A percentile compares a stretch with the other conserved stretches of the same genome.
These are phyloP conservation scores for Rousettus madagascariensis DNA, from an alignment of 2,797 vertebrate genomes.

Conservation along the genomic window DNA sequence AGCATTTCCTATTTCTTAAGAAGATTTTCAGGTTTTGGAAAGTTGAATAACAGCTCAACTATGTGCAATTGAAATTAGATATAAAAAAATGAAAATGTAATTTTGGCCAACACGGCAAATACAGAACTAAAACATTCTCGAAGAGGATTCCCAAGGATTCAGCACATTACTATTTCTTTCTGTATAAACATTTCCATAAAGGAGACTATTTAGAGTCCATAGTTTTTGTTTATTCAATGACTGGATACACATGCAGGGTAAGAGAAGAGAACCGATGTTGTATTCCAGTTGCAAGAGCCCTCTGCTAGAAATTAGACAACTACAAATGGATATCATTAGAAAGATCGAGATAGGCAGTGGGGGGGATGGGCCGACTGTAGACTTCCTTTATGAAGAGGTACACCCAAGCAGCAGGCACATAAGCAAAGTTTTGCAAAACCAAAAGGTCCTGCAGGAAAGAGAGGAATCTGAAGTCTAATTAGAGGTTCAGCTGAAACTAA, in stretches of 20 bases:
- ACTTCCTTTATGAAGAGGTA: slow-evolving; percentile 93
- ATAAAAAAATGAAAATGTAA: slow-evolving; percentile 92
- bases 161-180: slow-evolving; percentile 98
- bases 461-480: slow-evolving; percentile 94
- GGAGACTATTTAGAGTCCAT: slow-evolving; percentile 97
- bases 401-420: slow-evolving; percentile 97
- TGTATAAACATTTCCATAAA: slow-evolving; percentile 97
- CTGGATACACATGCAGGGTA: slow-evolving; percentile 96
- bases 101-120: slow-evolving; percentile 91
- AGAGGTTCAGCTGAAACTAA: slow-evolving; percentile 90
- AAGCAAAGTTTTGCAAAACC: slow-evolving; percentile 97
- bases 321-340: slow-evolving; percentile 92
- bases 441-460: slow-evolving; percentile 94
- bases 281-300: slow-evolving; percentile 98
- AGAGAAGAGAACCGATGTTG: slow-evolving; percentile 95
- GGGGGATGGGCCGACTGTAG: slow-evolving; percentile 92
- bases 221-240: slow-evolving; percentile 99
- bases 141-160: slow-evolving; percentile 94
- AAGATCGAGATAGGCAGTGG: slow-evolving; percentile 97
- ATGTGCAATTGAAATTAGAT: slow-evolving; percentile 97
- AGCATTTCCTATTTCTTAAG: slow-evolving; percentile 93
- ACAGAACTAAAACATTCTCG: slow-evolving; percentile 96
- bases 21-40: slow-evolving; percentile 91
- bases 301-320: slow-evolving; percentile 90
- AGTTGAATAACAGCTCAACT: slow-evolving; percentile 92